phyloP scores from a whole-genome alignment of 2,113 vertebrate species.

The Chaetodon trifascialis region DNA sequence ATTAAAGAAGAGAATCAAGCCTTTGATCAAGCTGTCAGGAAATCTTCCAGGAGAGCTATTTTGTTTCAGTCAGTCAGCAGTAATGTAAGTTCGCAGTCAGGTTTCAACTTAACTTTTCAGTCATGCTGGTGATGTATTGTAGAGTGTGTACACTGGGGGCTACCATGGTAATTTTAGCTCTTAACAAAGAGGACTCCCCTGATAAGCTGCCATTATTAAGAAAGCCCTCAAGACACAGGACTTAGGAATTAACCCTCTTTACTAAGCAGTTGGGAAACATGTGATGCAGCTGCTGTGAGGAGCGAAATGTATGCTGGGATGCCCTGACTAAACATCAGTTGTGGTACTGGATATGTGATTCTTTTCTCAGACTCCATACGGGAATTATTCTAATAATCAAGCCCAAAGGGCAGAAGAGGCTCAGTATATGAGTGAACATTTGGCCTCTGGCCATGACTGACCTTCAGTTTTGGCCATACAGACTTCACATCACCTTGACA shows the following conservation, averaged over 20 bases:
- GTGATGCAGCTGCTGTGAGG: constrained; percentile 17
- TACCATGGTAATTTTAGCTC: constrained; percentile 43
- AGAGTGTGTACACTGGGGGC: constrained; percentile 30
- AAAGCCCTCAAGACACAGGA: constrained; percentile 45
- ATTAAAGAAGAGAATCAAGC: background rate
- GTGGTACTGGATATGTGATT: background rate
- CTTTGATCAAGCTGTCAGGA: background rate
- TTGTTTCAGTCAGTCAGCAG: constrained; percentile 37
- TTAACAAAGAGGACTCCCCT: constrained; percentile 42
- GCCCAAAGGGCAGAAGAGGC: constrained; percentile 19
- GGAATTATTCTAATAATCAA: constrained; percentile 23
- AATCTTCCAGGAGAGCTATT: background rate
- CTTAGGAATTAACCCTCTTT: constrained; percentile 50
- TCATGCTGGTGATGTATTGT: constrained; percentile 23
- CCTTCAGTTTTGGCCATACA: constrained; percentile 28
- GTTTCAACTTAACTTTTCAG: constrained; percentile 24
- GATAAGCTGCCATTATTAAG: constrained; percentile 44
- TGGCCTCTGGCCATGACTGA: constrained; percentile 30
- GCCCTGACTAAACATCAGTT: background rate
- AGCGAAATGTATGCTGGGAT: constrained; percentile 5
- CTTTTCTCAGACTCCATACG: constrained; percentile 3
- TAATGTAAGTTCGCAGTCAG: constrained; percentile 8
- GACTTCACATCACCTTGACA: constrained; percentile 22
- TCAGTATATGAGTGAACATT: background rate
- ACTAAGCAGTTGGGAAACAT: constrained; percentile 17